phyloP scores from a whole-genome alignment of 2,888 invertebrate genomes.

The Meganola albula region DNA sequence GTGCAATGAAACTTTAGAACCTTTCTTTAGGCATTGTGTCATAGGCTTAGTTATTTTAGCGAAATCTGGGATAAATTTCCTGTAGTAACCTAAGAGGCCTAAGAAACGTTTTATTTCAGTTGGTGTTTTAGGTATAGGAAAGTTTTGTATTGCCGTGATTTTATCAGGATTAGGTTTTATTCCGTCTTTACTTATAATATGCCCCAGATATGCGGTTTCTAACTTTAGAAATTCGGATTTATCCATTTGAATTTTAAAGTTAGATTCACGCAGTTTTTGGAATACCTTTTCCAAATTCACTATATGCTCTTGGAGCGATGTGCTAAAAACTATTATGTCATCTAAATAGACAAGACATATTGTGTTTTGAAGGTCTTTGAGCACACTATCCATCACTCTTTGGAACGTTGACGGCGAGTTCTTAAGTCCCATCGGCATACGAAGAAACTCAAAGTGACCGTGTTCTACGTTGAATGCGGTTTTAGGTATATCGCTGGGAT shows the following conservation, averaged over 20 bases:
- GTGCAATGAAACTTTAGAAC: neutral
- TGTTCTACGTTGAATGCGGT: too few relatives aligned
- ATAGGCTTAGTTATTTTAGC: neutral
- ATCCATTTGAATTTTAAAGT: too few relatives aligned
- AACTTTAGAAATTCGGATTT: neutral
- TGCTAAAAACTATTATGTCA: neutral
- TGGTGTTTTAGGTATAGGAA: neutral
- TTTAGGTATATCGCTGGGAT: too few relatives aligned
- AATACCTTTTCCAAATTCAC: neutral
- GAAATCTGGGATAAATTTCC: neutral
- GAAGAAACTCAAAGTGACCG: too few relatives aligned
- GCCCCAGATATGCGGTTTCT: neutral
- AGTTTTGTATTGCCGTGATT: neutral
- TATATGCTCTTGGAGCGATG: neutral
- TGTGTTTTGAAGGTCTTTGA: too few relatives aligned
- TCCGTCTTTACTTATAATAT: neutral
- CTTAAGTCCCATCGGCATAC: too few relatives aligned
- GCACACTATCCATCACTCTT: neutral
- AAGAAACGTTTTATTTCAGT: too few relatives aligned
- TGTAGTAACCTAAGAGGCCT: neutral
- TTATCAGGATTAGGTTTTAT: neutral
- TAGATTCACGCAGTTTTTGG: too few relatives aligned
- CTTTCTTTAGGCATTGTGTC: neutral
- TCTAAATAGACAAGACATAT: neutral
- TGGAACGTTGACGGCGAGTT: too few relatives aligned